Evolutionary conservation across 35 echinoderm and acorn worm genomes (phyloP), one percentile per base, ranked within the genome.

Genomic region (Antedon bifida): DNA sequence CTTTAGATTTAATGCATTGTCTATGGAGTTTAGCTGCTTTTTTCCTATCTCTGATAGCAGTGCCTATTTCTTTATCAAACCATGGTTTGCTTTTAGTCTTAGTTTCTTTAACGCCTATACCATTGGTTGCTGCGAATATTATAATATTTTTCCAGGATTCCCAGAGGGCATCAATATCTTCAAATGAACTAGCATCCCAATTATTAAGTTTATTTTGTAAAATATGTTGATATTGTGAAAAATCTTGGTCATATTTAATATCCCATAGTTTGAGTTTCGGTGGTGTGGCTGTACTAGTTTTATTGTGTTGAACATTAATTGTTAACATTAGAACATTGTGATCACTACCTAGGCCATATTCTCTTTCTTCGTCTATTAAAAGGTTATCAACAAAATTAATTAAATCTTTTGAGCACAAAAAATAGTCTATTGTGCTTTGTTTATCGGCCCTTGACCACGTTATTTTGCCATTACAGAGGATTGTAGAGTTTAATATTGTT

Each of bases 51-150:
- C 55, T 82, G 55, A 82, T 82, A 30, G n/a, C 80, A 32, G 29
- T 11, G 55, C 55, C 28, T 31, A 82, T 34, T 32, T 82, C 38
- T 8, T 82, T 46, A 82, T 82, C 80, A 55, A 82, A 82, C 80
- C 80, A 82, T 30, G 80, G 55, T 29, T 82, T 82, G 1, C 38
- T 51, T 46, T 82, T 51, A 3, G 17, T 31, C 5, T 82, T 82
- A 46, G 31, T 42, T 30, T 82, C 80, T 82, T 82, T 82, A 31
- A 5, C 30, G 1, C 42, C 80, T 51, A 82, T 35, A 35, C 80
- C 39, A 45, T 51, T 26, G 30, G 42, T 46, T 19, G 80, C 80
- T 5, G 80, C 80, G 14, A 42, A 9, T 2, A 82, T 45, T 14
- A 82, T 35, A 36, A 26, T 81, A 9, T 81, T 42, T 81, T 81